phyloP scores from a whole-genome alignment of 2,888 invertebrate species.

The Zeuzera pyrina region DNA sequence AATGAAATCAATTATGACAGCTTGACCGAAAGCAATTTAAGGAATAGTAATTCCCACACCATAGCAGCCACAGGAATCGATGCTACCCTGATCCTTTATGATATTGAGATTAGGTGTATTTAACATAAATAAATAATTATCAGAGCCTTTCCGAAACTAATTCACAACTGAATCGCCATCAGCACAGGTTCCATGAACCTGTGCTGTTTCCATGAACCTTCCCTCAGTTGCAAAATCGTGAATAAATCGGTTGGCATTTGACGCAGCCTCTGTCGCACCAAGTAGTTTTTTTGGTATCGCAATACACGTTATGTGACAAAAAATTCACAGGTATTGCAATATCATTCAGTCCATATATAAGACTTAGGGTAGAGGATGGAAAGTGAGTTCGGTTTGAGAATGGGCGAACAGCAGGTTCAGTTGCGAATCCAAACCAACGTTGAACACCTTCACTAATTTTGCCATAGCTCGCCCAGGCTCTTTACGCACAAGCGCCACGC shows the following conservation, averaged over 20 bases:
- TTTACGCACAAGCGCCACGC: conserved; percentile 76
- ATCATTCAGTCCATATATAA: conserved; percentile 39
- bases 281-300: conserved; percentile 46
- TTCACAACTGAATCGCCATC: conserved; percentile 34
- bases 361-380: conserved; percentile 71
- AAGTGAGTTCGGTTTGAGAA: conserved; percentile 76
- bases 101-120: conserved; percentile 16
- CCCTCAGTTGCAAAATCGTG: conserved; percentile 47
- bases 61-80: too few species aligned
- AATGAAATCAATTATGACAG: too few species aligned
- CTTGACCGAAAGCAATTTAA: too few species aligned
- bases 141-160: conserved; percentile 22
- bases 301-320: conserved; percentile 28
- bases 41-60: too few species aligned
- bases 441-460: conserved; percentile 73
- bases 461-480: conserved; percentile 71
- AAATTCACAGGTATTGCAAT: conserved; percentile 32
- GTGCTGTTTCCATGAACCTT: conserved; percentile 26
- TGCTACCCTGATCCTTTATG: too few species aligned
- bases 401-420: conserved; percentile 77
- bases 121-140: conserved; percentile 17
- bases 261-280: conserved; percentile 61
- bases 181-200: too few species aligned
- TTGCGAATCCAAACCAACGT: conserved; percentile 80
- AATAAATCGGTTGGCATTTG: conserved; percentile 53